phyloP scores from a whole-genome alignment of 2,113 vertebrate genomes.

The Microcebus griseorufus region DNA sequence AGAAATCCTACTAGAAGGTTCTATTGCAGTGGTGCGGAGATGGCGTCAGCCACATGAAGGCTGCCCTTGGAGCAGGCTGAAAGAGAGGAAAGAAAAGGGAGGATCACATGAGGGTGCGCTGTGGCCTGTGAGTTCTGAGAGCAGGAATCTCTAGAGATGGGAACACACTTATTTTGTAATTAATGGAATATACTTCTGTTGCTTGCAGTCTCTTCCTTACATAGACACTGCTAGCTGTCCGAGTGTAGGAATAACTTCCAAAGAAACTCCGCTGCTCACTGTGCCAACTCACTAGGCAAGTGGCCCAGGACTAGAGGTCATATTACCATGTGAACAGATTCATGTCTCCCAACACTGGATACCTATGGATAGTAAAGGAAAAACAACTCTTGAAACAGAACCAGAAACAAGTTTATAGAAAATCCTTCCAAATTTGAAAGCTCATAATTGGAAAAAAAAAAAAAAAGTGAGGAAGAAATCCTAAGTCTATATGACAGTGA shows the following conservation, averaged over 20 bases:
- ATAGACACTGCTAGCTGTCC: background rate
- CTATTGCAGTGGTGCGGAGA: background rate
- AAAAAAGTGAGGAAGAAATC: background rate
- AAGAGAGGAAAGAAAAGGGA: background rate
- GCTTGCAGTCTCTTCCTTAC: background rate
- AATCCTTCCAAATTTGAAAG: background rate
- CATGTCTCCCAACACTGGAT: background rate
- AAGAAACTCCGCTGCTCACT: background rate
- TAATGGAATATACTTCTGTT: background rate
- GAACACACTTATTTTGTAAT: background rate
- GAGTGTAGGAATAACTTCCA: background rate
- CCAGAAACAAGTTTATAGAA: background rate
- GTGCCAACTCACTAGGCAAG: no score
- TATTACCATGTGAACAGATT: background rate
- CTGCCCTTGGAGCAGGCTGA: background rate
- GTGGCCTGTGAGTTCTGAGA: background rate
- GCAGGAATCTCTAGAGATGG: background rate
- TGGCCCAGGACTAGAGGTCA: background rate
- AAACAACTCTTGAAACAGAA: background rate
- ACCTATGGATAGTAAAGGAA: background rate
- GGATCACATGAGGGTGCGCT: background rate
- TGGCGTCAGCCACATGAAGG: no score
- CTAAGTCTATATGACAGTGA: background rate
- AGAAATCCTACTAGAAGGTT: background rate
- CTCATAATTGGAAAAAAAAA: background rate